A percentile compares a stretch with the other conserved stretches of the same genome.
phyloP scores from a whole-genome alignment of 2,888 invertebrate species.

The Ormyrus labotus region DNA sequence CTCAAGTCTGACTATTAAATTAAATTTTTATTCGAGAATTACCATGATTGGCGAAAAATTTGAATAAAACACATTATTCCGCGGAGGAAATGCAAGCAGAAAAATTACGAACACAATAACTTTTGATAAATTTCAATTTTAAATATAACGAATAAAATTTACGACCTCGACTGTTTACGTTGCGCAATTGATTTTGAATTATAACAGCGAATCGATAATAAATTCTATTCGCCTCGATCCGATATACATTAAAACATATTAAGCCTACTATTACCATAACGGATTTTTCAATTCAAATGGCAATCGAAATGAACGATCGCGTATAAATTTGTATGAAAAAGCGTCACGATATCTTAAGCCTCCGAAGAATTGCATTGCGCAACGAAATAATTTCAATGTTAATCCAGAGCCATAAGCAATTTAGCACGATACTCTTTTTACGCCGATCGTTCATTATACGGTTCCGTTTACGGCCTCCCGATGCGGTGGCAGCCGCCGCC shows the following conservation, averaged over 20 bases:
- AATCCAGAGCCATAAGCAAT: constrained; percentile 5
- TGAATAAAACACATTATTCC: no score
- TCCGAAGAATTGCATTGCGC: constrained; percentile 13
- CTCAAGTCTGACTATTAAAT: no score
- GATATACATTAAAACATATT: not conserved
- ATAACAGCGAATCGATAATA: not conserved
- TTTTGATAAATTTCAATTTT: no score
- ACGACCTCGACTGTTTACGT: no score
- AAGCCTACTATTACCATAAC: no score
- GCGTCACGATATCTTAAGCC: not conserved
- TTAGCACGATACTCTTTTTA: constrained; percentile 16
- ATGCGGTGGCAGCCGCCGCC: not conserved
- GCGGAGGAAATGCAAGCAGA: no score
- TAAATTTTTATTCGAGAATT: no score
- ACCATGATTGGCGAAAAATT: no score
- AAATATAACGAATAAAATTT: no score
- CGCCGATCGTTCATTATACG: constrained; percentile 16
- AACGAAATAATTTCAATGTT: constrained; percentile 36
- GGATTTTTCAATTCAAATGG: constrained; percentile 17
- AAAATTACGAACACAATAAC: no score
- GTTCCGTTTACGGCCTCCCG: not conserved
- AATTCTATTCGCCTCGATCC: not conserved
- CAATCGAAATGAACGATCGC: constrained; percentile 20
- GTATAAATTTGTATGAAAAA: constrained; percentile 24
- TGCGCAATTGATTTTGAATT: no score